Conservation (phyloP, 1,140 invertebrate species). For the Drosophila arizonae region DNA sequence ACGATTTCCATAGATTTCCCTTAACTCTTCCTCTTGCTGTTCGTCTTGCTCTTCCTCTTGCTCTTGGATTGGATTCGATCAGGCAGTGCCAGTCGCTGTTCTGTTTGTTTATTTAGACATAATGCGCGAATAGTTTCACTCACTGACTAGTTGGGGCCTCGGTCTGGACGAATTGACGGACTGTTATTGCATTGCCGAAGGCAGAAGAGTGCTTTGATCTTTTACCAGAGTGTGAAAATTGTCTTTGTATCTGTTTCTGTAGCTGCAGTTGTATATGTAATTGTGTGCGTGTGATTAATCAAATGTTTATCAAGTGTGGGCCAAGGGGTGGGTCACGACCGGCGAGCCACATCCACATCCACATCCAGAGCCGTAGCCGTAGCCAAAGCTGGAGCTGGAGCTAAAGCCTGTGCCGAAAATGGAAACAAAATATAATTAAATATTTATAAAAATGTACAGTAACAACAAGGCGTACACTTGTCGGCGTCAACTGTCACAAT, state of each 20-base stretch:
- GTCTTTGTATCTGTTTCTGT: constrained; percentile 5
- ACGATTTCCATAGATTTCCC: constrained; percentile 36
- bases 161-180: constrained; percentile 45
- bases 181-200: constrained; percentile 32
- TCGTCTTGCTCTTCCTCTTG: not conserved
- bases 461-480: constrained; percentile 74
- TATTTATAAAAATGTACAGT: constrained; percentile 77
- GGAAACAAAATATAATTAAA: constrained; percentile 78
- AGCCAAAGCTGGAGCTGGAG: not conserved
- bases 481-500: constrained; percentile 69
- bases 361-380: not conserved
- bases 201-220: constrained; percentile 66
- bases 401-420: constrained; percentile 40
- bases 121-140: constrained; percentile 80
- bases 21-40: not conserved
- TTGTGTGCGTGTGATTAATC: constrained; percentile 66
- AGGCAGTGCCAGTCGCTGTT: constrained; percentile 14
- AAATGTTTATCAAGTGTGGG: constrained; percentile 63
- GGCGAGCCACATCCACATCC: constrained; percentile 1
- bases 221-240: constrained; percentile 50
- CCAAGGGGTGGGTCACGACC: constrained; percentile 18
- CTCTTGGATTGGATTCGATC: constrained; percentile 50
- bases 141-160: constrained; percentile 43
- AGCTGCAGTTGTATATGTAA: constrained; percentile 17
- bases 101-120: constrained; percentile 79